Evolutionary conservation across 2,888 invertebrate species (phyloP), one percentile per base, ranked within the genome.

Genomic region (Polyommatus iphigenia): DNA sequence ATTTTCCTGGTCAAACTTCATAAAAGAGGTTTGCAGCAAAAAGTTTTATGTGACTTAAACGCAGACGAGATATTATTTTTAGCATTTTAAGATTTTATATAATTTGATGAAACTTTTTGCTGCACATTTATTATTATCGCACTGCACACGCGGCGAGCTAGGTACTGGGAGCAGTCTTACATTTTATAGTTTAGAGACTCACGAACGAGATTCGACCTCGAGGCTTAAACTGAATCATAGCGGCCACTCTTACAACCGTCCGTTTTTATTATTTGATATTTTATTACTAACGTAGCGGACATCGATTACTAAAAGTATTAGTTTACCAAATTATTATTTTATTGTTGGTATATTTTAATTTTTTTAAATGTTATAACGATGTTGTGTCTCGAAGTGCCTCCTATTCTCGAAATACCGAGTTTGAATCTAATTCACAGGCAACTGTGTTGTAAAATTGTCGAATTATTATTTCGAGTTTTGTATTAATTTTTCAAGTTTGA

Each of bases 321-420:
- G 87, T 86, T 87, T 89, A 90, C 93, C 93, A 93, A 93, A 92
- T 89, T 89, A 88, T 89, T 86, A 89, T 88, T 90, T 88, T 89
- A 88, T 88, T 84, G 86, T 83, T 82, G 82, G 82, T 85, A 82
- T 54, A 54, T 50, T 75, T 75, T 32, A 67, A 24, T 24, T 24
- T 24, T 24, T 24, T 24, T 24, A 18, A 67, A 67, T 15, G 29
- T 67, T 67, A 62, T 67, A 29, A 67, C 67, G 29, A 67, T 29
- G 18, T 62, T 67, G 29, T 29, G 67, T 67, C 67, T 78, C 20
- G 36, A 83, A 82, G 62, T 20, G 1, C 54, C 54, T 54, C 20
- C 62, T 62, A 13, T 13, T 62, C 83, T 84, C 80, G 79, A 82
- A 84, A 83, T 76, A 83, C 83, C 84, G 80, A 80, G 82, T 85